A percentile compares a stretch with the other conserved stretches of the same genome.
Evolutionary conservation across 2,888 invertebrate species (phyloP).

Genomic region (Apamea epomidion): DNA sequence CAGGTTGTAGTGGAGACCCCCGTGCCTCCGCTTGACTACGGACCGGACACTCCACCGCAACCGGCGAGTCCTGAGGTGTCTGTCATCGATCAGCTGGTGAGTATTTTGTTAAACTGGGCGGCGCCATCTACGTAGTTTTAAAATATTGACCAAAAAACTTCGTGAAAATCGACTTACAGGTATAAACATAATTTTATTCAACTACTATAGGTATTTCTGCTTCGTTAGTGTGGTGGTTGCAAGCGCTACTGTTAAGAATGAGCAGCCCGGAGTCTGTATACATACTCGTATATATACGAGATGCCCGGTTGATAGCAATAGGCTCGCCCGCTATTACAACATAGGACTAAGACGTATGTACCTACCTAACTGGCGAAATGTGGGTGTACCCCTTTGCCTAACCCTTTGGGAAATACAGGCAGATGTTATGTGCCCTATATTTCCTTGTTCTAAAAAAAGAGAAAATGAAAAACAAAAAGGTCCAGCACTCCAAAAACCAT

Average conservation of each 20-base stretch:
- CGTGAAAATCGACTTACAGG: background rate
- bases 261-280: background rate
- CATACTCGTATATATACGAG: too few relatives aligned
- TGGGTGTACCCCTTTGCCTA: background rate
- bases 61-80: conserved; percentile 73
- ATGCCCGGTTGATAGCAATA: background rate
- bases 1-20: conserved; percentile 31
- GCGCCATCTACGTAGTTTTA: background rate
- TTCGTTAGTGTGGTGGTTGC: background rate
- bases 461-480: background rate
- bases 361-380: background rate
- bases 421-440: background rate
- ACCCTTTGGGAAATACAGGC: background rate
- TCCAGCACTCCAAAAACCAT: background rate
- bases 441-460: background rate
- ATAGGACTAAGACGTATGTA: background rate
- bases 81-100: conserved; percentile 81
- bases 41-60: conserved; percentile 73
- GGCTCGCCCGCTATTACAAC: background rate
- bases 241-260: background rate
- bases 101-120: background rate
- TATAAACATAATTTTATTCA: background rate
- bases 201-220: background rate
- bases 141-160: background rate
- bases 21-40: conserved; percentile 53